A percentile compares a stretch with the other conserved stretches of the same genome.
Evolutionary conservation across 1,140 invertebrate species (phyloP).

Genomic region (Belonocnema kinseyi): DNA sequence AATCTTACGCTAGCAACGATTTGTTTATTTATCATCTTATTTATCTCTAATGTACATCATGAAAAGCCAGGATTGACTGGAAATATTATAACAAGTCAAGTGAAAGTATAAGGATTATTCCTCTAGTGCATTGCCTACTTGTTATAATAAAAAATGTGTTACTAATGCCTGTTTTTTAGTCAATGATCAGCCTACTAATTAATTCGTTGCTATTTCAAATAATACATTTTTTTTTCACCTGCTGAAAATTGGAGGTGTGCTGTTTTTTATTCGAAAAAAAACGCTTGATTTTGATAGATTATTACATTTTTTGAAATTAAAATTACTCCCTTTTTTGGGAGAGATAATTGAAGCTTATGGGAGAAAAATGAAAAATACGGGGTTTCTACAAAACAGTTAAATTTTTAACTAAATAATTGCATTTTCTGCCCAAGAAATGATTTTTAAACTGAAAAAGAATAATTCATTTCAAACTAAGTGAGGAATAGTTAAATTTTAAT

Average conservation of each 20-base stretch:
- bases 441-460: no score
- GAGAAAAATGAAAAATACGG: no score
- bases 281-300: no score
- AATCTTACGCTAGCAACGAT: conserved; percentile 40
- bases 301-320: no score
- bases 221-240: conserved; percentile 13
- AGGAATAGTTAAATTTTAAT: no score
- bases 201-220: conserved; percentile 1
- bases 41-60: conserved; percentile 44
- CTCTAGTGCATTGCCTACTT: conserved; percentile 48
- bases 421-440: no score
- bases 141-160: conserved; percentile 60
- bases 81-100: conserved; percentile 54
- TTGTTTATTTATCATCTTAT: conserved; percentile 46
- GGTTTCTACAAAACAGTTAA: no score
- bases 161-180: conserved; percentile 52
- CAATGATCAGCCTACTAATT: conserved; percentile 45
- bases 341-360: no score
- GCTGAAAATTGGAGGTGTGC: conserved; percentile 34
- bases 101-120: conserved; percentile 46
- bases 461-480: no score
- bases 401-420: no score
- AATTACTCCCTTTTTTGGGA: no score
- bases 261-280: no score
- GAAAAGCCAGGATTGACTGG: conserved; percentile 37